Evolutionary conservation across 1,140 invertebrate species (phyloP).

Genomic region (Euura lappo): DNA sequence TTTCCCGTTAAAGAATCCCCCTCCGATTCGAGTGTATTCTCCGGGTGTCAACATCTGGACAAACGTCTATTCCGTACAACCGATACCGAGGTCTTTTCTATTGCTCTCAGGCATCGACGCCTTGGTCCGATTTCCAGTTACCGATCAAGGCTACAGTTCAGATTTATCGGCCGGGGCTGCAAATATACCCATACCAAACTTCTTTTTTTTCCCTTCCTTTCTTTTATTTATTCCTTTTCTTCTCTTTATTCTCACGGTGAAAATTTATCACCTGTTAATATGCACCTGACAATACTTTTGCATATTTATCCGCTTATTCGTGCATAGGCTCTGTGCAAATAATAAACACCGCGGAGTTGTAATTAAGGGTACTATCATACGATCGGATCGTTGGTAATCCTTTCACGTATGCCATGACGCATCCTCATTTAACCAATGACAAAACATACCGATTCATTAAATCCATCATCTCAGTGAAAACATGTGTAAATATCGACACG

Average conservation of each 20-base stretch:
- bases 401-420: background rate
- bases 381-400: background rate
- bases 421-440: background rate
- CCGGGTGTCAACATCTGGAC: conserved; percentile 1
- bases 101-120: background rate
- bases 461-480: conserved; percentile 30
- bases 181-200: background rate
- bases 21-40: background rate
- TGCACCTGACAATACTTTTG: background rate
- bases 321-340: background rate
- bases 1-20: conserved; percentile 2
- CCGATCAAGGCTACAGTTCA: conserved; percentile 4
- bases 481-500: conserved; percentile 19
- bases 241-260: background rate
- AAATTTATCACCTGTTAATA: background rate
- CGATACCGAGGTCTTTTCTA: too few species aligned
- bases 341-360: background rate
- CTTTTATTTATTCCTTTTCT: too few species aligned
- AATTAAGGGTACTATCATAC: background rate
- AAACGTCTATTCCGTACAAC: too few species aligned
- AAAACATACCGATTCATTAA: conserved; percentile 41
- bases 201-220: too few species aligned
- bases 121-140: conserved; percentile 40
- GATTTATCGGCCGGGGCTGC: conserved; percentile 15
- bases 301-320: background rate